These are phyloP conservation scores for Tangara arthus DNA, from an alignment of 2,797 vertebrate species.

Conservation along the genomic window DNA sequence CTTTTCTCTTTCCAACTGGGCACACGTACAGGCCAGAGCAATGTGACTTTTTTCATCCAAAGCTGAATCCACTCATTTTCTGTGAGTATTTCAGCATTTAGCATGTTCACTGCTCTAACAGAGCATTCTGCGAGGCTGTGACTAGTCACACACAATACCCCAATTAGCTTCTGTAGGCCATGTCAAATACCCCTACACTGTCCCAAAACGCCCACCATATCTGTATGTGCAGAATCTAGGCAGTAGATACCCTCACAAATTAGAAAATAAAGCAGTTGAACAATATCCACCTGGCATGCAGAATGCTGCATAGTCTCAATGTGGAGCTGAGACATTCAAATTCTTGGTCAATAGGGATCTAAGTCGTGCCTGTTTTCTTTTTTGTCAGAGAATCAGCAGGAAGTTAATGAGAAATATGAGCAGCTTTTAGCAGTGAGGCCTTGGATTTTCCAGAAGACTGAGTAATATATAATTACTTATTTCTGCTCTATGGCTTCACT, in stretches of 20 bases:
- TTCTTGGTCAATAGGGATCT: neutral
- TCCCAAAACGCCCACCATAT: neutral
- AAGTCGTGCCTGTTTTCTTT: neutral
- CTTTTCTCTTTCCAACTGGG: neutral
- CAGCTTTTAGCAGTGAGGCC: neutral
- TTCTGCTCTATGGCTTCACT: neutral
- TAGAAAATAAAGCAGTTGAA: neutral
- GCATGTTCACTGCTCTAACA: neutral
- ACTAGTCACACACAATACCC: neutral
- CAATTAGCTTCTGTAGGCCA: neutral
- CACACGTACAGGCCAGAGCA: neutral
- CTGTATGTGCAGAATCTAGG: neutral
- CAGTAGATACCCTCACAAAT: neutral
- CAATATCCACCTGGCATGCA: neutral
- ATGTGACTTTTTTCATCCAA: neutral
- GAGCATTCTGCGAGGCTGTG: neutral
- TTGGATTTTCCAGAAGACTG: conserved; percentile 29
- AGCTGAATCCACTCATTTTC: neutral
- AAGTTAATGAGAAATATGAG: neutral
- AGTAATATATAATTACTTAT: conserved; percentile 20
- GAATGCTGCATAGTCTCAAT: neutral
- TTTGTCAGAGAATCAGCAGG: neutral
- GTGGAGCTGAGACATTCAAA: neutral
- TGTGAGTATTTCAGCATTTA: neutral
- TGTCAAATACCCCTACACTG: neutral